Evolutionary conservation across 2,888 invertebrate genomes (phyloP).

Genomic region (Cylloceria caligata): DNA sequence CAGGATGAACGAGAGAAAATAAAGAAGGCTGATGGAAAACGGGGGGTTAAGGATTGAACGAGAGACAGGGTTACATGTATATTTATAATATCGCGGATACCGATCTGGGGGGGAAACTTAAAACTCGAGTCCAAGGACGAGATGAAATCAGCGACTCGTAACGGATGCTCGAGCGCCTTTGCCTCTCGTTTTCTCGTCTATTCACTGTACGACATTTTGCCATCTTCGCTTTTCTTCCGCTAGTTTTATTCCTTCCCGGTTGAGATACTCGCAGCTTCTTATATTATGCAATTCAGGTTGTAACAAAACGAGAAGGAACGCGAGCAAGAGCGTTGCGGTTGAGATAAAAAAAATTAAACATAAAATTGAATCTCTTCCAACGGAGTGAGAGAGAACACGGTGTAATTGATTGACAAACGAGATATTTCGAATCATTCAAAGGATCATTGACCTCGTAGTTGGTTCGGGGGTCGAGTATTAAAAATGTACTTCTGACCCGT

Average conservation of each 20-base stretch:
- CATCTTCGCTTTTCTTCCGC: constrained; percentile 32
- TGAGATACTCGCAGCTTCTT: constrained; percentile 17
- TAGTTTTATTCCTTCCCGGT: constrained; percentile 47
- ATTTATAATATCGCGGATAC: constrained; percentile 80
- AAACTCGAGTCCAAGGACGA: constrained; percentile 70
- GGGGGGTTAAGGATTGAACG: neutral
- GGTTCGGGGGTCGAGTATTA: neutral
- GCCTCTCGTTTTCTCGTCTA: constrained; percentile 28
- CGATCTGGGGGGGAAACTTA: constrained; percentile 75
- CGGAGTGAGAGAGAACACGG: neutral
- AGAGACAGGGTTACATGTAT: constrained; percentile 75
- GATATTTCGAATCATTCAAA: constrained; percentile 17
- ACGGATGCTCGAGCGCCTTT: constrained; percentile 12
- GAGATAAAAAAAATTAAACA: constrained; percentile 13
- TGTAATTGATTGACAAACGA: constrained; percentile 31
- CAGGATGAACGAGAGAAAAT: constrained; percentile 23
- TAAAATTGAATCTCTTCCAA: neutral
- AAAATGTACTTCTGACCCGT: neutral
- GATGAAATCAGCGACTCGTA: constrained; percentile 63
- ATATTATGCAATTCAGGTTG: constrained; percentile 38
- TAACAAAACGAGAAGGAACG: constrained; percentile 36
- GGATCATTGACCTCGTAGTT: constrained; percentile 8
- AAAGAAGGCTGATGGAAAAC: too few species aligned
- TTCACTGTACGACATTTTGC: constrained; percentile 1
- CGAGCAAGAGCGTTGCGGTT: constrained; percentile 18